A percentile compares a stretch with the other conserved stretches of the same genome.
Conservation (phyloP, 2,888 invertebrate species). For the Himalopsyche japonica region DNA sequence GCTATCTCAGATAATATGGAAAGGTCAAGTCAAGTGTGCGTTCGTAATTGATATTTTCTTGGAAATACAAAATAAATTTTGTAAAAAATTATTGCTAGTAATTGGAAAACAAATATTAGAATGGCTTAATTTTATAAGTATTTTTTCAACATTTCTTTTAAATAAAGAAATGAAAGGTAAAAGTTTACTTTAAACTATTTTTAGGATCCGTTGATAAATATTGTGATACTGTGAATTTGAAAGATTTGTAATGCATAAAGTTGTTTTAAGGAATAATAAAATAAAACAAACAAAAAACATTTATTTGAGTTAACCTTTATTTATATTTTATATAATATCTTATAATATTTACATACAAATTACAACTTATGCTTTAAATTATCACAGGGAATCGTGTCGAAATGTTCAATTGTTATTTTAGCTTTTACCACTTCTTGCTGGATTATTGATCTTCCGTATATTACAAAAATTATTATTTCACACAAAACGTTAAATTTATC, state of each 20-base stretch:
- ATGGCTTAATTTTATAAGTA: too few relatives aligned
- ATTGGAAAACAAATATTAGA: too few relatives aligned
- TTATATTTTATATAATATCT: background rate
- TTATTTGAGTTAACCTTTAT: background rate
- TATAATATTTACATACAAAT: conserved; percentile 39
- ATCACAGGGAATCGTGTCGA: conserved; percentile 40
- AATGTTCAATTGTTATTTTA: conserved; percentile 7
- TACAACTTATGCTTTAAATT: conserved; percentile 33
- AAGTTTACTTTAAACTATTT: too few relatives aligned
- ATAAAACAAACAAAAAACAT: background rate
- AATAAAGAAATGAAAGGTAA: too few relatives aligned
- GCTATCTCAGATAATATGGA: too few relatives aligned
- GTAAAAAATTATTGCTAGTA: too few relatives aligned
- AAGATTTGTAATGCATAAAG: background rate
- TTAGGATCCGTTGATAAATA: background rate
- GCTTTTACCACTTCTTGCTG: background rate
- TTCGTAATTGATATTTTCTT: too few relatives aligned
- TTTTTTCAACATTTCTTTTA: too few relatives aligned
- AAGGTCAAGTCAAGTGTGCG: too few relatives aligned
- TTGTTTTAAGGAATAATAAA: background rate
- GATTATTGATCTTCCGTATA: background rate
- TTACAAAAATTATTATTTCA: background rate
- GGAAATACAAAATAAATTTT: too few relatives aligned
- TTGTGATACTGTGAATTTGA: background rate
- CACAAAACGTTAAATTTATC: background rate